These are phyloP conservation scores for Mycetomoellerius zeteki DNA, from an alignment of 1,140 invertebrate genomes.

Conservation along the genomic window DNA sequence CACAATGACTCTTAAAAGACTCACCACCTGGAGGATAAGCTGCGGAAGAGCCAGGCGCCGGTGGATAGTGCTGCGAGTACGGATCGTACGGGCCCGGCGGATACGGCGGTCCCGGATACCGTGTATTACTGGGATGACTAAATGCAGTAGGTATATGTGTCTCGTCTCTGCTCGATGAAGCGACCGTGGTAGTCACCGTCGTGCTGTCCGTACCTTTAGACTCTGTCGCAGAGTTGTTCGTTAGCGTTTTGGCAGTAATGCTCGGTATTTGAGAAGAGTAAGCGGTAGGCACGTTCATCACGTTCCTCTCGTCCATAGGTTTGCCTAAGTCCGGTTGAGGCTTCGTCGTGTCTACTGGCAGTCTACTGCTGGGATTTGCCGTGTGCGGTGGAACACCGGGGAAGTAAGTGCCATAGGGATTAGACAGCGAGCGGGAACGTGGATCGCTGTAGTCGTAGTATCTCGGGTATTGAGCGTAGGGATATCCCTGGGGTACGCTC, in stretches of 20 bases:
- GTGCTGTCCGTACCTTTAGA: slow-evolving; percentile 70
- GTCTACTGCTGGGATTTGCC: slow-evolving; percentile 69
- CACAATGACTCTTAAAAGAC: slow-evolving; percentile 40
- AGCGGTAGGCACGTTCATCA: slow-evolving; percentile 72
- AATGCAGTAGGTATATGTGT: slow-evolving; percentile 83
- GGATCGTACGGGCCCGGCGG: slow-evolving; percentile 86
- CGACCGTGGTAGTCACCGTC: slow-evolving; percentile 55
- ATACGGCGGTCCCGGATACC: slow-evolving; percentile 87
- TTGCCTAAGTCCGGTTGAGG: slow-evolving; percentile 77
- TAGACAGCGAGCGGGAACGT: slow-evolving; percentile 80
- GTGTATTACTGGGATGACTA: slow-evolving; percentile 85
- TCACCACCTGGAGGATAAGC: slow-evolving; percentile 84
- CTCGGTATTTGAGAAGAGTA: slow-evolving; percentile 72
- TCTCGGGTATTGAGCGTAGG: slow-evolving; percentile 84
- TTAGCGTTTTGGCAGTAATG: slow-evolving; percentile 71
- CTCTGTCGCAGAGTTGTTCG: slow-evolving; percentile 67
- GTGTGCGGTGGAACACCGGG: slow-evolving; percentile 79
- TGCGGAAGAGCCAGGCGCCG: slow-evolving; percentile 82
- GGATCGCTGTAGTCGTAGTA: slow-evolving; percentile 86
- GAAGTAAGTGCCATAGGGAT: slow-evolving; percentile 83
- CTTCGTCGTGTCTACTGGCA: slow-evolving; percentile 68
- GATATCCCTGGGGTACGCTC: slow-evolving; percentile 82
- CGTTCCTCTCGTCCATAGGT: slow-evolving; percentile 74
- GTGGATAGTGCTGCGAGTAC: slow-evolving; percentile 87
- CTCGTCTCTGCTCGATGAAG: slow-evolving; percentile 72